These are phyloP conservation scores for Sphenopsis melanotis DNA, from an alignment of 2,797 vertebrate species.

Conservation along the genomic window DNA sequence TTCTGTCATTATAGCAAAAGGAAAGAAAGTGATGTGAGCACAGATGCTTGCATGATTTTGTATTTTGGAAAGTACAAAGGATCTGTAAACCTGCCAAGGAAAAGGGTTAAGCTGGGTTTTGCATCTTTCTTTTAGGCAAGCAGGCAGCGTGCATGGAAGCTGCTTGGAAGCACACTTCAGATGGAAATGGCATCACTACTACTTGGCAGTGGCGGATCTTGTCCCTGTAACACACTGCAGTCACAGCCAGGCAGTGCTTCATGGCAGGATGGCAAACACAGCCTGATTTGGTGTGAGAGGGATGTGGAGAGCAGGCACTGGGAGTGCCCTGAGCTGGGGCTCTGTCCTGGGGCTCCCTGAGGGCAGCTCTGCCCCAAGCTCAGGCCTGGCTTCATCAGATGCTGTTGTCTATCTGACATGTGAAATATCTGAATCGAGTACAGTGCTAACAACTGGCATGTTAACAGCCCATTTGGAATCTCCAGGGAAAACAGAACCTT, in stretches of 20 bases:
- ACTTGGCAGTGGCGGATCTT: background rate
- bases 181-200: background rate
- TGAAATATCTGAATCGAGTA: background rate
- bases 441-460: background rate
- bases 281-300: background rate
- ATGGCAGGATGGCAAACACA: background rate
- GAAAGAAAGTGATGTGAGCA: background rate
- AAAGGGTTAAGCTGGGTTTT: background rate
- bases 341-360: accelerated
- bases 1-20: background rate
- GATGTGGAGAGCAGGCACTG: background rate
- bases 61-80: background rate
- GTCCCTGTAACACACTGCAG: background rate
- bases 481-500: background rate
- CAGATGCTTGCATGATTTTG: background rate
- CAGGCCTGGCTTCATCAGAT: background rate
- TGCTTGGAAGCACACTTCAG: background rate
- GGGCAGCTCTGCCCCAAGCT: accelerated
- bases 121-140: background rate
- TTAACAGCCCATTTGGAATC: background rate
- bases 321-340: background rate
- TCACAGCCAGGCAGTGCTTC: background rate
- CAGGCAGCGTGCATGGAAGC: background rate
- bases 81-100: background rate
- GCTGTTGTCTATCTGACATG: background rate